Percentiles rank a stretch among this genome's conserved stretches.
Evolutionary conservation across 2,113 vertebrate species (phyloP).

Genomic region (Boulengeromyrus knoepffleri): DNA sequence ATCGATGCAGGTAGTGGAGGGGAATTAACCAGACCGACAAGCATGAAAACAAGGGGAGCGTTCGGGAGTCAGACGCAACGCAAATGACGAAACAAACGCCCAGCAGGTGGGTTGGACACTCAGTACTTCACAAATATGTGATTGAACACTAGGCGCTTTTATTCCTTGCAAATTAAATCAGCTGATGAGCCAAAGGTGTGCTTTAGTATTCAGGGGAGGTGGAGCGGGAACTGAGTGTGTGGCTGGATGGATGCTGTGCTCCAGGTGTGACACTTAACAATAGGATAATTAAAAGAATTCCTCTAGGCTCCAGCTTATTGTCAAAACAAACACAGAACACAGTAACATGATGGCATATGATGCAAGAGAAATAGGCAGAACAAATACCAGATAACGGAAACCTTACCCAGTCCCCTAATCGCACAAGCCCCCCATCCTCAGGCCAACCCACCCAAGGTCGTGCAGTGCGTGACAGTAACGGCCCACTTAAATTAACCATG

Average conservation of each 20-base stretch:
- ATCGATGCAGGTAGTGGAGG: background rate
- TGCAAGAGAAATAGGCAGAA: background rate
- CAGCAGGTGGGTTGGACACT: background rate
- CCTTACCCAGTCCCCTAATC: background rate
- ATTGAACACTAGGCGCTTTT: background rate
- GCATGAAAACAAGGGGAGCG: background rate
- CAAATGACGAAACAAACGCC: background rate
- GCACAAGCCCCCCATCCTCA: background rate
- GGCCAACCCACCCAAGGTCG: background rate
- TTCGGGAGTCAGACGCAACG: background rate
- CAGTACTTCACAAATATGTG: background rate
- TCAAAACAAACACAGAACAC: background rate
- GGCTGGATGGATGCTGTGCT: background rate
- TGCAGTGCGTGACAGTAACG: background rate
- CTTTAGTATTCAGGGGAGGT: background rate
- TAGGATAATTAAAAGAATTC: background rate
- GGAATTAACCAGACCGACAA: background rate
- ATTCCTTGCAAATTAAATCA: background rate
- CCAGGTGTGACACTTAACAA: background rate
- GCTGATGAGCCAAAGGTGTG: background rate
- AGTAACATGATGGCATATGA: background rate
- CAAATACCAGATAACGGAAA: background rate
- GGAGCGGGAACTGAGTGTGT: background rate
- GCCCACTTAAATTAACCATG: background rate
- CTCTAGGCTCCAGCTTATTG: background rate